Percentiles rank a stretch among this genome's conserved stretches.
phyloP scores from a whole-genome alignment of 2,888 invertebrate species.

The Lepidocyrtoides sp. region DNA sequence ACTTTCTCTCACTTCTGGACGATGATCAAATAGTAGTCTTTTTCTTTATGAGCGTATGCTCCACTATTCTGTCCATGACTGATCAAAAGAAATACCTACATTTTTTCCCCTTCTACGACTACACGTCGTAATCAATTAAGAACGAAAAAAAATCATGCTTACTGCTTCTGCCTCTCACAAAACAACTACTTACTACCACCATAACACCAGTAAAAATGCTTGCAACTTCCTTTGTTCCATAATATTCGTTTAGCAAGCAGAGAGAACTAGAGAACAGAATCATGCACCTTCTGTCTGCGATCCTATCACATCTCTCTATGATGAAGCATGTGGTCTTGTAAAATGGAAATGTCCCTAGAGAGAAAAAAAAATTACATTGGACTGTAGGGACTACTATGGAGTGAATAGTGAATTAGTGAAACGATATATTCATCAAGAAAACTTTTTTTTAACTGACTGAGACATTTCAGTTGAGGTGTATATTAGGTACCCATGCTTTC shows the following conservation, averaged over 20 bases:
- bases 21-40: too few species aligned
- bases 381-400: too few species aligned
- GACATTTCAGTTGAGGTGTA: too few species aligned
- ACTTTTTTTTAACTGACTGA: too few species aligned
- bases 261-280: neutral
- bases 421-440: too few species aligned
- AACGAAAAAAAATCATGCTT: constrained; percentile 3
- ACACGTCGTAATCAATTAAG: constrained; percentile 32
- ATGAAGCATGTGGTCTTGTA: constrained; percentile 6
- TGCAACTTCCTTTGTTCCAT: constrained; percentile 23
- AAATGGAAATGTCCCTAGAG: constrained; percentile 22
- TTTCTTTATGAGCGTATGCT: too few species aligned
- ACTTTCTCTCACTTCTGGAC: neutral
- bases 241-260: neutral
- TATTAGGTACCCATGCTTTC: too few species aligned
- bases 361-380: too few species aligned
- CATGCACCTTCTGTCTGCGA: too few species aligned
- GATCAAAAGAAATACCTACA: too few species aligned
- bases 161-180: neutral
- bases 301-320: constrained; percentile 25
- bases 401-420: too few species aligned
- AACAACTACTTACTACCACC: neutral
- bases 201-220: neutral
- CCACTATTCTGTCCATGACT: too few species aligned
- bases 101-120: neutral